Conservation (phyloP, 2,888 invertebrate species). For the Cheilosia vulpina region DNA sequence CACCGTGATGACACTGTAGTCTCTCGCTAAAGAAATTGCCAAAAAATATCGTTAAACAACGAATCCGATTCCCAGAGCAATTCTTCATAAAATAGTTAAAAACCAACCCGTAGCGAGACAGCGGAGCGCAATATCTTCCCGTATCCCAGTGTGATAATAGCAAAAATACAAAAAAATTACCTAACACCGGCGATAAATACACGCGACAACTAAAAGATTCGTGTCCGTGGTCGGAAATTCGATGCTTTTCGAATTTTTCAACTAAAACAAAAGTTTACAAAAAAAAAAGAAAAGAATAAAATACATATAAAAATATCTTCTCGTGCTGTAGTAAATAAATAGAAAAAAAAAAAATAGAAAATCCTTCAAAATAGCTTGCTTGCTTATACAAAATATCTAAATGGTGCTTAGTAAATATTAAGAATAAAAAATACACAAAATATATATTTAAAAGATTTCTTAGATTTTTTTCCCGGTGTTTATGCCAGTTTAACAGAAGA, state of each 20-base stretch:
- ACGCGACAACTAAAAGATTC: conserved; percentile 56
- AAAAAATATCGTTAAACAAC: conserved; percentile 56
- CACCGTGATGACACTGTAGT: conserved; percentile 73
- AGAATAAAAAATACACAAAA: conserved; percentile 39
- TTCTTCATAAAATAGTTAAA: conserved; percentile 7
- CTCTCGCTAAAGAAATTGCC: conserved; percentile 41
- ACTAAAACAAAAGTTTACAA: background rate
- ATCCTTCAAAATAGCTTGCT: conserved; percentile 50
- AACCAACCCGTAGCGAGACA: background rate
- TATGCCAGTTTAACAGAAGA: conserved; percentile 28
- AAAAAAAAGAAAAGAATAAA: conserved; percentile 15
- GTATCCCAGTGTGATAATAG: conserved; percentile 52
- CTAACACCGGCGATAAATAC: conserved; percentile 34
- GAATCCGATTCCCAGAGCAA: conserved; percentile 38
- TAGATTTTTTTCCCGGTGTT: conserved; percentile 35
- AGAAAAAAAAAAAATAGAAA: conserved; percentile 18
- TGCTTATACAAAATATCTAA: conserved; percentile 63
- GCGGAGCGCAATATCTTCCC: conserved; percentile 29
- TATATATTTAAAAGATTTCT: conserved; percentile 42
- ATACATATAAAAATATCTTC: conserved; percentile 1
- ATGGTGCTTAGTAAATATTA: conserved; percentile 69
- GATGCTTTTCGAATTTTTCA: conserved; percentile 5
- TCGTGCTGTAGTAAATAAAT: conserved; percentile 53
- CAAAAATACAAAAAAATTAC: conserved; percentile 17
- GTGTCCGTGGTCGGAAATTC: conserved; percentile 65